These are phyloP conservation scores for Rutilus rutilus DNA, from an alignment of 2,113 vertebrate species.

Conservation along the genomic window DNA sequence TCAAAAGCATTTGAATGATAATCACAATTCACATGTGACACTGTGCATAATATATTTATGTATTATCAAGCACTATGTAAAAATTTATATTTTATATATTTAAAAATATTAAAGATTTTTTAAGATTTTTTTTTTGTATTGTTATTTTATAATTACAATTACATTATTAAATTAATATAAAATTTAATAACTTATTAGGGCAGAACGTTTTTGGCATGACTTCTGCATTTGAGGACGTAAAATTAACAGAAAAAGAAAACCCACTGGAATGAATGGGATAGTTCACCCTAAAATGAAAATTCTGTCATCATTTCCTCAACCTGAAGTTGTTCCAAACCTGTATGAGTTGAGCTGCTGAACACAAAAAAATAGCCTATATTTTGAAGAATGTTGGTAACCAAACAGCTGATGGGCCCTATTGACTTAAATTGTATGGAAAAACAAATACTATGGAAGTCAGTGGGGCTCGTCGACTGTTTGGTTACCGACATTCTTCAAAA, in stretches of 20 bases:
- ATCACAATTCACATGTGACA: background rate
- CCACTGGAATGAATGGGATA: constrained; percentile 45
- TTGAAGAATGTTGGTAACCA: no score
- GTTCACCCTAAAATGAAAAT: no score
- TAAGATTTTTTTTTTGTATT: background rate
- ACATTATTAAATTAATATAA: background rate
- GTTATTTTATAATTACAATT: background rate
- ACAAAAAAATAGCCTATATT: no score
- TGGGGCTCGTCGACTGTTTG: no score
- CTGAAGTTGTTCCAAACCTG: no score
- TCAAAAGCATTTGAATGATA: background rate
- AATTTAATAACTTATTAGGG: background rate
- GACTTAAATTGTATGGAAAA: no score
- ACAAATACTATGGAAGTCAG: no score
- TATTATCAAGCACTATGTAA: constrained; percentile 47
- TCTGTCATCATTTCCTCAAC: no score
- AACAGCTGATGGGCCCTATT: no score
- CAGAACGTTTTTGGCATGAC: background rate
- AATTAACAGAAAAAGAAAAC: constrained; percentile 52
- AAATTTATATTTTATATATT: background rate
- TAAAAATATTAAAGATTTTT: background rate
- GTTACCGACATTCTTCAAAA: no score
- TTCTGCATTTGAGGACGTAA: background rate
- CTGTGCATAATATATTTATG: background rate
- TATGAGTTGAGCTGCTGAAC: no score